These are phyloP conservation scores for Cepaea nemoralis DNA, from an alignment of 1,140 invertebrate genomes.

Conservation along the genomic window DNA sequence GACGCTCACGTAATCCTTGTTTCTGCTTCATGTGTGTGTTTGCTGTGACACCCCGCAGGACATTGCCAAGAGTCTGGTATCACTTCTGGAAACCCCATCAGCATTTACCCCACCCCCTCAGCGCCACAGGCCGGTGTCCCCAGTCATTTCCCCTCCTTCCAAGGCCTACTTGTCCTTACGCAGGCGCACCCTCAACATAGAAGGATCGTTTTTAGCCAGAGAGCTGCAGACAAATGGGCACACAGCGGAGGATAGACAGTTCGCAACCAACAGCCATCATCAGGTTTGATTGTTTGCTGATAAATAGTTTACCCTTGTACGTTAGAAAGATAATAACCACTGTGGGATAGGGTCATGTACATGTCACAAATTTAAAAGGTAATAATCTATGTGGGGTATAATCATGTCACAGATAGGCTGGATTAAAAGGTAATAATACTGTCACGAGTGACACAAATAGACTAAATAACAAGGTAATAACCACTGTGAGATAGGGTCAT, in stretches of 20 bases:
- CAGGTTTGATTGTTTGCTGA: not conserved
- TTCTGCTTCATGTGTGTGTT: not conserved
- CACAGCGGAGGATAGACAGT: not conserved
- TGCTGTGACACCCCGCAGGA: not conserved
- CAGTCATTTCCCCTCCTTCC: not conserved
- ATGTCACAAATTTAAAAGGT: too few species aligned
- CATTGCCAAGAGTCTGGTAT: not conserved
- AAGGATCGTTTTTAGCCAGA: not conserved
- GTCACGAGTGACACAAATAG: too few species aligned
- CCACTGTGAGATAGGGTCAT: too few species aligned
- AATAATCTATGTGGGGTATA: too few species aligned
- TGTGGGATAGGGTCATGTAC: too few species aligned
- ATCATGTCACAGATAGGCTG: too few species aligned
- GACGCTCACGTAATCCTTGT: not conserved
- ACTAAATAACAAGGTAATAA: too few species aligned
- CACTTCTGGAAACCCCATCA: not conserved
- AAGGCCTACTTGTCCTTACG: conserved; percentile 14
- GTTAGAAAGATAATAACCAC: too few species aligned
- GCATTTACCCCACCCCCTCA: conserved; percentile 22
- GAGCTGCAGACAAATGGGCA: not conserved
- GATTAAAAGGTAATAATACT: too few species aligned
- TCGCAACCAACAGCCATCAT: not conserved
- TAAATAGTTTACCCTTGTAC: too few species aligned
- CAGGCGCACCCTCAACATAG: not conserved
- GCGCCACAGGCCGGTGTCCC: conserved; percentile 7